Base-by-base conservation (phyloP, 2,113 vertebrate genomes). In the Fregetta grallaria region DNA sequence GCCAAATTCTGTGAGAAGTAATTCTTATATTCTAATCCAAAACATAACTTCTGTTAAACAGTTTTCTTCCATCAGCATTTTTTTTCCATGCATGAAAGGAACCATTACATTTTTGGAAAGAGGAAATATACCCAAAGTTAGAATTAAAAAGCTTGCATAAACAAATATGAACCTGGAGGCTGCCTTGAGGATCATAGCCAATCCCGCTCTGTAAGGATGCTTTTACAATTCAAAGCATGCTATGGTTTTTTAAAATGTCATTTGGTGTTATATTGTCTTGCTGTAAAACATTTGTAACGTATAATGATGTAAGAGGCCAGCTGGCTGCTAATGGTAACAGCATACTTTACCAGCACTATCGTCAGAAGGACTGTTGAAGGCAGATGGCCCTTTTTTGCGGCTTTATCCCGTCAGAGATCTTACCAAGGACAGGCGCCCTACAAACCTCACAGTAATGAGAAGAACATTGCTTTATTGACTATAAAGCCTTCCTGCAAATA, bases 241-340 rank as follows among this genome's bases (percentile, higher is more conserved):
- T 61, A 74, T 90, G 44, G 1, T 90, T 95, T 92, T 94, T 50
- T 4, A 2, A 10, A 96, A 95, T 91, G 94, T 74, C 81, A 78
- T 97, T 97, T 96, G 66, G 89, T 88, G 52, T 91, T 95, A 88
- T 88, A 86, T 55, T 95, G 91, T 90, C 75, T 94, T 78, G 85
- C 70, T 92, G 86, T 90, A 94, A 97, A 94, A 83, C 92, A 95
- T 97, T 97, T 98, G 75, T 91, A 94, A 82, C 21, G 38, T 91
- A 90, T 97, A 96, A 98, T 96, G 91, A 95, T 91, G 90, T 86
- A 97, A 97, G 88, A 94, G 96, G 89, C 97, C 96, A 97, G 97
- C 97, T 98, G 97, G 92, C 95, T 7, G 0, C 84, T 94, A 84
- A 94, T 70, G 88, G 78, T 94, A 96, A 93, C 92, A 91, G 83